These are phyloP conservation scores for Meda fulgida DNA, from an alignment of 2,797 vertebrate genomes.

Conservation along the genomic window DNA sequence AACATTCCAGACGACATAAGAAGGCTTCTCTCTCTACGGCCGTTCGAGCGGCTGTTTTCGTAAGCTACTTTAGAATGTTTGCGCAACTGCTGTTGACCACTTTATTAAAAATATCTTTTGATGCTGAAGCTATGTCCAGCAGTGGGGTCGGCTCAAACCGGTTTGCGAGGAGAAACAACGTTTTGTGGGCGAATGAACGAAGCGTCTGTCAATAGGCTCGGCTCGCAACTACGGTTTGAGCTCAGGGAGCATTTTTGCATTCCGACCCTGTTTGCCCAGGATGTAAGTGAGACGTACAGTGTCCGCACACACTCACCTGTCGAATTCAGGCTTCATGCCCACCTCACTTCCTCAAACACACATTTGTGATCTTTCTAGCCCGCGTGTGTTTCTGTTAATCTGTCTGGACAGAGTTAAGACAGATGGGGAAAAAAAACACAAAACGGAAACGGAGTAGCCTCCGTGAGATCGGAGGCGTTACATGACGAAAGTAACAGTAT, in stretches of 20 bases:
- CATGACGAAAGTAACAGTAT: constrained; percentile 64
- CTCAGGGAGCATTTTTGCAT: constrained; percentile 1
- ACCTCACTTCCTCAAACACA: constrained; percentile 24
- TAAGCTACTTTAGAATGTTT: constrained; percentile 73
- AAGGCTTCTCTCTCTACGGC: constrained; percentile 59
- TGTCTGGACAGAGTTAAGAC: constrained; percentile 50
- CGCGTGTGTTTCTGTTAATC: constrained; percentile 59
- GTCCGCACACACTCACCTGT: constrained; percentile 22
- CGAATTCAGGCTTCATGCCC: neutral
- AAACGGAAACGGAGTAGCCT: constrained; percentile 59
- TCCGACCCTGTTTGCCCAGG: constrained; percentile 33
- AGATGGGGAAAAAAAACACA: constrained; percentile 34
- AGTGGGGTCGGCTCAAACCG: constrained; percentile 58
- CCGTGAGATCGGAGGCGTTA: constrained; percentile 42
- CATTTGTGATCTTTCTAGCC: constrained; percentile 26
- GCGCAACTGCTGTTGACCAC: constrained; percentile 67
- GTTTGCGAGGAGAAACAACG: constrained; percentile 67
- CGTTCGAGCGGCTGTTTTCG: constrained; percentile 67
- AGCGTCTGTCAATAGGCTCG: constrained; percentile 55
- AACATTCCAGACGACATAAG: constrained; percentile 68
- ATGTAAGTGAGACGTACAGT: constrained; percentile 19
- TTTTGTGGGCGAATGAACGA: constrained; percentile 67
- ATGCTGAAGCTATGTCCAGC: constrained; percentile 61
- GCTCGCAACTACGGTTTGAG: constrained; percentile 31
- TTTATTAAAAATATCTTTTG: constrained; percentile 69